Percentiles rank a stretch among this genome's conserved stretches.
Evolutionary conservation across 1,140 invertebrate genomes (phyloP).

Genomic region (Ostrea edulis): DNA sequence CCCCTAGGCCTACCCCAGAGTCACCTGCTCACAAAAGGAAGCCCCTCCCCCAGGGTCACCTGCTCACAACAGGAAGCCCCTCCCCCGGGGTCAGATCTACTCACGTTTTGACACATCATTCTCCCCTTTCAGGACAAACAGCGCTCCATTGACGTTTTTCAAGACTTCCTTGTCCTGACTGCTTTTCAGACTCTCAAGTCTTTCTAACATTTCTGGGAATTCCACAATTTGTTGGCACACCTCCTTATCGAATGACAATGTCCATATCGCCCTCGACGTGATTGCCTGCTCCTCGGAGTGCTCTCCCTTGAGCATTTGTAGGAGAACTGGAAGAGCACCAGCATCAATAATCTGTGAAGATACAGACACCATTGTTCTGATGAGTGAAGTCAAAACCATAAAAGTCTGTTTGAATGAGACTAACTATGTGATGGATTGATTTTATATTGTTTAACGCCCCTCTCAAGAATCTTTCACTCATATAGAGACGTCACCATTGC

Average conservation of each 20-base stretch:
- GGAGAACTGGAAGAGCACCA: constrained; percentile 65
- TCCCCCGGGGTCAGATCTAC: background rate
- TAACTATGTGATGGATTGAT: no score
- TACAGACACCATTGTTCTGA: no score
- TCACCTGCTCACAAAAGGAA: no score
- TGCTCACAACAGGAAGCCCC: no score
- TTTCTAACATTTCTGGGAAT: constrained; percentile 63
- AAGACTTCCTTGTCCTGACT: constrained; percentile 65
- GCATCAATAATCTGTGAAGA: constrained; percentile 69
- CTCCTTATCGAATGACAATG: constrained; percentile 71
- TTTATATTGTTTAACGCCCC: no score
- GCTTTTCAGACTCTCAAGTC: constrained; percentile 64
- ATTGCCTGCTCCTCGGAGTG: constrained; percentile 67
- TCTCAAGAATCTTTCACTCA: no score
- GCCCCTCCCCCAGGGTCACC: no score
- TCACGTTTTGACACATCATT: constrained; percentile 68
- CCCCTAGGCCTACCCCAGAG: no score
- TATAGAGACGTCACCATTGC: no score
- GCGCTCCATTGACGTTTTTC: constrained; percentile 69
- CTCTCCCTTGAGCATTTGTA: constrained; percentile 67
- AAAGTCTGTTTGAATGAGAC: no score
- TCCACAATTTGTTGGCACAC: constrained; percentile 65
- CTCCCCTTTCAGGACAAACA: constrained; percentile 73
- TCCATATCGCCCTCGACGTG: constrained; percentile 69
- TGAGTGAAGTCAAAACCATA: no score